Evolutionary conservation across 2,888 invertebrate genomes (phyloP).

Genomic region (Habrosyne pyritoides): DNA sequence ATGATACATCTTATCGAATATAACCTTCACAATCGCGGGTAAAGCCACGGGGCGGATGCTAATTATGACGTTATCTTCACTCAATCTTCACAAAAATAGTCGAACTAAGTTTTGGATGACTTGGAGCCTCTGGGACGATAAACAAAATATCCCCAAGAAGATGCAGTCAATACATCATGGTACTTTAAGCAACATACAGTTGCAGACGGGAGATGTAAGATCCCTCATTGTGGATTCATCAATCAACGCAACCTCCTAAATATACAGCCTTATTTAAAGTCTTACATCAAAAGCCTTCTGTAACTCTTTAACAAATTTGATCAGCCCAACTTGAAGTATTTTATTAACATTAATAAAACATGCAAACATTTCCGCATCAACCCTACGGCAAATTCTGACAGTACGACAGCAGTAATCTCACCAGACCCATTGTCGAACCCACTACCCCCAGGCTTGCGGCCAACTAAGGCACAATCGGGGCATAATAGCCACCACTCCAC

Average conservation of each 20-base stretch:
- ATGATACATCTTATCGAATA: too few species aligned
- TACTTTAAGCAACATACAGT: too few species aligned
- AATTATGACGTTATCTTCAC: too few species aligned
- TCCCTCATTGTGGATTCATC: not conserved
- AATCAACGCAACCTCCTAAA: not conserved
- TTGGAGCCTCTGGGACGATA: too few species aligned
- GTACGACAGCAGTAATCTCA: slow-evolving; percentile 72
- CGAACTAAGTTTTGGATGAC: too few species aligned
- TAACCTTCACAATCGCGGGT: too few species aligned
- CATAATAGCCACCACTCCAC: slow-evolving; percentile 48
- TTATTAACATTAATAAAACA: slow-evolving; percentile 36
- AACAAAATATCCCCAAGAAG: too few species aligned
- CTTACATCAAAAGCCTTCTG: not conserved
- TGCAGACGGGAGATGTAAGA: too few species aligned
- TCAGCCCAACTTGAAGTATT: slow-evolving; percentile 23
- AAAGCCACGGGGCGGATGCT: too few species aligned
- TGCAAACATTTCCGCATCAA: not conserved
- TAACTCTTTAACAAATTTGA: slow-evolving; percentile 1
- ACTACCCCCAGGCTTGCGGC: slow-evolving; percentile 51
- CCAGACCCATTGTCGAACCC: slow-evolving; percentile 65
- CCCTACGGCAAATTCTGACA: slow-evolving; percentile 38
- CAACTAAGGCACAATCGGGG: slow-evolving; percentile 52
- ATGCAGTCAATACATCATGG: too few species aligned
- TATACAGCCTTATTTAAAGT: not conserved
- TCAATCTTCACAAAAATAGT: too few species aligned